phyloP scores from a whole-genome alignment of 2,888 invertebrate genomes.

The Biston stratarius region DNA sequence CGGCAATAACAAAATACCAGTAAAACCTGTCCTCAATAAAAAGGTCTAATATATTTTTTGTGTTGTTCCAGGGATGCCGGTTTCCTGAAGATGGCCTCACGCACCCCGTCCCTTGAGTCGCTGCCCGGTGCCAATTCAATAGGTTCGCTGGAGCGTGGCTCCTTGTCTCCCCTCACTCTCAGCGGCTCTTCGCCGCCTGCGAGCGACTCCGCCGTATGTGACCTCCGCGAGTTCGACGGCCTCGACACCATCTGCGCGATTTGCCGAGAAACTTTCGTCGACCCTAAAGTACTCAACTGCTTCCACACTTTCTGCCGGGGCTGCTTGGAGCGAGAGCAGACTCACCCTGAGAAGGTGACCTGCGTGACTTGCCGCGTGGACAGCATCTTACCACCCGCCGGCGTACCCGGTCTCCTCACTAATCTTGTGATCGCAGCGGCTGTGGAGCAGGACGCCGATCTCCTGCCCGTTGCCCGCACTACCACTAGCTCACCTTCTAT shows the following conservation, averaged over 20 bases:
- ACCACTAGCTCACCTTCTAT: slow-evolving; percentile 82
- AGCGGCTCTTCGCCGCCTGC: slow-evolving; percentile 95
- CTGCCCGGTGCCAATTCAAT: slow-evolving; percentile 96
- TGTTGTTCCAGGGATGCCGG: slow-evolving; percentile 92
- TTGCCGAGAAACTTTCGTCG: slow-evolving; percentile 91
- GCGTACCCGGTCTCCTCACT: slow-evolving; percentile 89
- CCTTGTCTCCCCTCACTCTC: slow-evolving; percentile 93
- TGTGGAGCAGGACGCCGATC: slow-evolving; percentile 84
- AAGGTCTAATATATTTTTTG: slow-evolving; percentile 48
- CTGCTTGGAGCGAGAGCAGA: slow-evolving; percentile 92
- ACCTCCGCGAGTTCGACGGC: slow-evolving; percentile 88
- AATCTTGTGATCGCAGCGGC: slow-evolving; percentile 88
- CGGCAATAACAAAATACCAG: slow-evolving; percentile 34
- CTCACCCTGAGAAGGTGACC: slow-evolving; percentile 89
- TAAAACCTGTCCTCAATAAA: slow-evolving; percentile 21
- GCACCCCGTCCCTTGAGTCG: slow-evolving; percentile 97
- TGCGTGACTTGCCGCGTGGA: slow-evolving; percentile 90
- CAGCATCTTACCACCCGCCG: slow-evolving; percentile 82
- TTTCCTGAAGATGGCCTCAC: slow-evolving; percentile 97
- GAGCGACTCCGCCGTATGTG: slow-evolving; percentile 94
- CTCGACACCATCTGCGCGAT: slow-evolving; percentile 88
- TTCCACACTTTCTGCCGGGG: slow-evolving; percentile 94
- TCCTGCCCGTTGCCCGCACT: slow-evolving; percentile 77
- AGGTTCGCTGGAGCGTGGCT: slow-evolving; percentile 94
- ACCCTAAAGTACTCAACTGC: slow-evolving; percentile 92